These are phyloP conservation scores for Drosophila ogumai DNA, from an alignment of 1,140 invertebrate species.

Conservation along the genomic window DNA sequence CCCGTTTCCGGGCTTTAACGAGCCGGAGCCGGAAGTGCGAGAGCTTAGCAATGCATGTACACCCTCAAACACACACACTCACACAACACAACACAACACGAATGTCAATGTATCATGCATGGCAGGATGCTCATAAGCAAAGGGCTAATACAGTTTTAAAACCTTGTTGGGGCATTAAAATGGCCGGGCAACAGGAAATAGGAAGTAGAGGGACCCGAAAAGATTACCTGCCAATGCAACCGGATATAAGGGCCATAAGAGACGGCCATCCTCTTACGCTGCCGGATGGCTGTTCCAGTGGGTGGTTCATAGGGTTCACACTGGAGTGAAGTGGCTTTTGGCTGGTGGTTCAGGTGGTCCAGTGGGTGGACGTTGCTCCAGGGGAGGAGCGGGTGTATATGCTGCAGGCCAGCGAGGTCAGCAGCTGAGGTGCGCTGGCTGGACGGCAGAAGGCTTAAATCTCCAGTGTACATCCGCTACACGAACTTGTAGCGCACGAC, in stretches of 20 bases:
- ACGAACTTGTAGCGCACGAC: conserved; percentile 79
- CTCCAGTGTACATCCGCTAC: conserved; percentile 79
- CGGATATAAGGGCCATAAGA: conserved; percentile 72
- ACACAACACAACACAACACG: conserved; percentile 13
- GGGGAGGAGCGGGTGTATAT: neutral
- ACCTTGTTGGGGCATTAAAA: conserved; percentile 67
- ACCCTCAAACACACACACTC: conserved; percentile 45
- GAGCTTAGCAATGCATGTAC: conserved; percentile 64
- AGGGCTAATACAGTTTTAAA: conserved; percentile 76
- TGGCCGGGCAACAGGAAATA: conserved; percentile 58
- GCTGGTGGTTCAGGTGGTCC: conserved; percentile 1
- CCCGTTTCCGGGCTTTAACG: conserved; percentile 77
- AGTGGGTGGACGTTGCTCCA: neutral
- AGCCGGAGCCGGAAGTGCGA: conserved; percentile 73
- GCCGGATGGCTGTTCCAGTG: conserved; percentile 16
- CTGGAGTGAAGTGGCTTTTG: conserved; percentile 1
- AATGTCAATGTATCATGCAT: conserved; percentile 49
- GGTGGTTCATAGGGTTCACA: conserved; percentile 11
- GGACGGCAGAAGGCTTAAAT: conserved; percentile 70
- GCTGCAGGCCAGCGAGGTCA: conserved; percentile 37
- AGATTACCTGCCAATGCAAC: conserved; percentile 82
- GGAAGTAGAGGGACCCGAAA: conserved; percentile 62
- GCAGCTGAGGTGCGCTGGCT: conserved; percentile 32
- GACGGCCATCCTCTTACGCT: conserved; percentile 45
- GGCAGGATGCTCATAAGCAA: conserved; percentile 48